phyloP scores from a whole-genome alignment of 23 tunicate species.

The Styela plicata region DNA sequence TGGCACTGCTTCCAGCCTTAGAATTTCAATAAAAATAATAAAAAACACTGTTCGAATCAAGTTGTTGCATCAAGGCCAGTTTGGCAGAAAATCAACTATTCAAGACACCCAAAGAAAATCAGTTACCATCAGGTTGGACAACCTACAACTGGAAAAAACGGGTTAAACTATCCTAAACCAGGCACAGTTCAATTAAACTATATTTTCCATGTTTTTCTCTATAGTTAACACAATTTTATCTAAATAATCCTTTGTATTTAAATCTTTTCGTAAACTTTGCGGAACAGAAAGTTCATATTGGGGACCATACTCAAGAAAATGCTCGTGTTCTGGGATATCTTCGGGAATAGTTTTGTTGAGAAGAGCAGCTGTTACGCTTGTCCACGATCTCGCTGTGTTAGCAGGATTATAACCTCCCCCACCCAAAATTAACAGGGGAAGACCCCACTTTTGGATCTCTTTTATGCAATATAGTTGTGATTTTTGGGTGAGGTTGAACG shows the following conservation, averaged over 20 bases:
- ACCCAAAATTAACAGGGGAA: slow-evolving; percentile 78
- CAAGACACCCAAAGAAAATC: no score
- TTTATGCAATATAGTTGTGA: slow-evolving; percentile 30
- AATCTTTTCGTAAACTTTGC: slow-evolving; percentile 51
- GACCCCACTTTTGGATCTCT: slow-evolving; percentile 31
- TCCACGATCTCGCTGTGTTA: slow-evolving; percentile 81
- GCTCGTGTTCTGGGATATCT: slow-evolving; percentile 66
- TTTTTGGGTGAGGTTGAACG: slow-evolving; percentile 67
- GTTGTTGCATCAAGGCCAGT: no score
- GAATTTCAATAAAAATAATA: no score
- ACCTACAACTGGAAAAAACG: no score
- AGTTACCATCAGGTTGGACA: no score
- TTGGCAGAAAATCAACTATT: no score
- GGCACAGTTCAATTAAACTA: no score
- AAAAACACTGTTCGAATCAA: no score
- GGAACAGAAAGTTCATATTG: slow-evolving; percentile 52
- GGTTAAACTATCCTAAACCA: no score
- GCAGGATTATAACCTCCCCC: slow-evolving; percentile 90
- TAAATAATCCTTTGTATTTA: slow-evolving; percentile 42
- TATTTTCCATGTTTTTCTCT: background rate
- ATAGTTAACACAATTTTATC: background rate
- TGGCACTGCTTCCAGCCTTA: no score
- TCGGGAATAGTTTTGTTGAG: slow-evolving; percentile 22
- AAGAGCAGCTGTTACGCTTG: slow-evolving; percentile 49
- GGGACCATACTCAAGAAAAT: slow-evolving; percentile 59